These are phyloP conservation scores for Sterna hirundo DNA, from an alignment of 2,113 vertebrate genomes.

Conservation along the genomic window DNA sequence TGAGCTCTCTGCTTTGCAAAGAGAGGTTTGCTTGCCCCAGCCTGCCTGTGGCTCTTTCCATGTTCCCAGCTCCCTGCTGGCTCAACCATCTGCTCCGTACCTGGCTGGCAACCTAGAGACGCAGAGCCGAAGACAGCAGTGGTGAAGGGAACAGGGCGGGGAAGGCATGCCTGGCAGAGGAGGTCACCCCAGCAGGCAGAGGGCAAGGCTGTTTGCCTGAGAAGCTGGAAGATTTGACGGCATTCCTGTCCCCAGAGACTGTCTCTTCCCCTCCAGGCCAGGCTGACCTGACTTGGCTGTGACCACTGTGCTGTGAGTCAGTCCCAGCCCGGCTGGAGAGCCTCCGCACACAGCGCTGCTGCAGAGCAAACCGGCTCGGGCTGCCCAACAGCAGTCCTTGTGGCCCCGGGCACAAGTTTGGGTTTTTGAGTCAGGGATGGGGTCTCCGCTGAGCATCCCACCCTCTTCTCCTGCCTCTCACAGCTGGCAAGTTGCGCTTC, in stretches of 20 bases:
- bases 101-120: neutral
- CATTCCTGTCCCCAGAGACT: neutral
- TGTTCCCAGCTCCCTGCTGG: neutral
- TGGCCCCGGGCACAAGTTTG: rapidly evolving
- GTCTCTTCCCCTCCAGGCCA: constrained; percentile 8
- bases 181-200: constrained; percentile 8
- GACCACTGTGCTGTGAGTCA: constrained; percentile 7
- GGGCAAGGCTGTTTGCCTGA: constrained; percentile 25
- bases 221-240: constrained; percentile 45
- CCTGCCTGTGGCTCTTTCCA: neutral
- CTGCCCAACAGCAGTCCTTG: neutral
- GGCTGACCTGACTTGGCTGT: constrained; percentile 50
- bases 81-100: neutral
- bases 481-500: neutral
- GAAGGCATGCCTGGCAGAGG: neutral
- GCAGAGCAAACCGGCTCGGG: rapidly evolving
- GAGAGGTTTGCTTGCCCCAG: neutral
- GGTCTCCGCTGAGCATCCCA: neutral
- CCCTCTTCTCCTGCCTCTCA: neutral
- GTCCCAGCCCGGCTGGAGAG: neutral
- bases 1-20: neutral
- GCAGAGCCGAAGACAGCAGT: neutral
- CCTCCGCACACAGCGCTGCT: neutral
- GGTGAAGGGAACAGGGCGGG: neutral
- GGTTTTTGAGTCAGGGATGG: neutral